These are phyloP conservation scores for Malurus cyaneus DNA, from an alignment of 2,113 vertebrate species.

Conservation along the genomic window DNA sequence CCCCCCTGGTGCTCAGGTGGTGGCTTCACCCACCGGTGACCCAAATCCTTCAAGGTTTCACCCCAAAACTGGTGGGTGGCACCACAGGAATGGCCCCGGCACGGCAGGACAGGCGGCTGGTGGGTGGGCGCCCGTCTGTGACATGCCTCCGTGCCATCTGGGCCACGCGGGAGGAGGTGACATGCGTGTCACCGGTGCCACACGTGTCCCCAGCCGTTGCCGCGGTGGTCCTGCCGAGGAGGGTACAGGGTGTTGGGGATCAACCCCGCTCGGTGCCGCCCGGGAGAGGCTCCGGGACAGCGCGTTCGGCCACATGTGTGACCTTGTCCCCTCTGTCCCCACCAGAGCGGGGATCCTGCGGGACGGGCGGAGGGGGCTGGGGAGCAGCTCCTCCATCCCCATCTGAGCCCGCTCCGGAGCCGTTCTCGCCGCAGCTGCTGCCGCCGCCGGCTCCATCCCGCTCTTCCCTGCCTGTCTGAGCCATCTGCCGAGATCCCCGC, in stretches of 20 bases:
- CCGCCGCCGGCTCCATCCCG: not conserved
- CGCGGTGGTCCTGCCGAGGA: accelerated
- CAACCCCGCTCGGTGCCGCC: not conserved
- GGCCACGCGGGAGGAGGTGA: not conserved
- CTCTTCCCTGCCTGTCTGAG: accelerated
- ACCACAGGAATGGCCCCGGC: accelerated
- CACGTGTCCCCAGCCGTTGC: not conserved
- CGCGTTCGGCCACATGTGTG: accelerated
- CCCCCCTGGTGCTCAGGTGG: accelerated
- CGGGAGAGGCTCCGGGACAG: not conserved
- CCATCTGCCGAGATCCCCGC: not conserved
- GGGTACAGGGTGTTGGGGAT: not conserved
- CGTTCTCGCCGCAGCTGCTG: not conserved
- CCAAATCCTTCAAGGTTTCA: not conserved
- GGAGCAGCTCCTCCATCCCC: not conserved
- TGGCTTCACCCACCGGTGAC: accelerated
- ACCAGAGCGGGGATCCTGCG: accelerated
- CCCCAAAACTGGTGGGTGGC: not conserved
- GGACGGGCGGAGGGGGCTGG: not conserved
- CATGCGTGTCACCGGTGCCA: accelerated
- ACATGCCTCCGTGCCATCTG: accelerated
- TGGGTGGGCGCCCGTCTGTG: not conserved
- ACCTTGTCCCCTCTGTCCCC: not conserved
- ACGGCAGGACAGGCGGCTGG: accelerated
- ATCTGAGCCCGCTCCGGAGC: not conserved